Conservation (phyloP, 1,140 invertebrate genomes). For the Platorchestia sp. region DNA sequence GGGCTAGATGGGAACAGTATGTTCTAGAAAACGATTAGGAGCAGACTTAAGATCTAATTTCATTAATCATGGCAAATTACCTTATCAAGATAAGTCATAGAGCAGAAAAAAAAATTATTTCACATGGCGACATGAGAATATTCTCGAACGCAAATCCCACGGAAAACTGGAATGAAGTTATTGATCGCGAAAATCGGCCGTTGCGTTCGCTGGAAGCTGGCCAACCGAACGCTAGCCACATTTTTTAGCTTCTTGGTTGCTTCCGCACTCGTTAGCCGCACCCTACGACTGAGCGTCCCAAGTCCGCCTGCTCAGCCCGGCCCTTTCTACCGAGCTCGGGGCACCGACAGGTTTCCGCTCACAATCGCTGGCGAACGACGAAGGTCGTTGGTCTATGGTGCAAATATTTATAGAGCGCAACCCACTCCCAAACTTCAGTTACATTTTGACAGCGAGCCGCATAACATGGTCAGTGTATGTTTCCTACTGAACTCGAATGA, state of each 20-base stretch:
- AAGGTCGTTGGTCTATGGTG: background rate
- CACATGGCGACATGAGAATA: background rate
- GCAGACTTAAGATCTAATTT: too few species aligned
- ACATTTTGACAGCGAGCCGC: background rate
- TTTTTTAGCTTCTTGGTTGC: background rate
- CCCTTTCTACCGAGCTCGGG: conserved; percentile 4
- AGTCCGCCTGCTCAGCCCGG: background rate
- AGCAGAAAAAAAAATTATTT: background rate
- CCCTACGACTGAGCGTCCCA: background rate
- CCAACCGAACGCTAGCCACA: background rate
- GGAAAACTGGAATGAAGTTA: background rate
- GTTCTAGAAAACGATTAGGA: too few species aligned
- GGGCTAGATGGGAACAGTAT: too few species aligned
- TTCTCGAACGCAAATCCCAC: background rate
- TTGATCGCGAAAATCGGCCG: background rate
- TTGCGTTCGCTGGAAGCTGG: background rate
- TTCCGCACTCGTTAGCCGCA: background rate
- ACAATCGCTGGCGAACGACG: background rate
- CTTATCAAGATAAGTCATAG: too few species aligned
- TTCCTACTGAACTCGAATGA: background rate
- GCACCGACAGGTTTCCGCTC: background rate
- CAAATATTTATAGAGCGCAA: conserved; percentile 9
- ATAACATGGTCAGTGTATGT: background rate
- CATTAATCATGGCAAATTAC: too few species aligned
- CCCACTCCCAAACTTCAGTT: background rate